A percentile compares a stretch with the other conserved stretches of the same genome.
These are phyloP conservation scores for Kryptopterus vitreolus DNA, from an alignment of 2,797 vertebrate species.

Conservation along the genomic window DNA sequence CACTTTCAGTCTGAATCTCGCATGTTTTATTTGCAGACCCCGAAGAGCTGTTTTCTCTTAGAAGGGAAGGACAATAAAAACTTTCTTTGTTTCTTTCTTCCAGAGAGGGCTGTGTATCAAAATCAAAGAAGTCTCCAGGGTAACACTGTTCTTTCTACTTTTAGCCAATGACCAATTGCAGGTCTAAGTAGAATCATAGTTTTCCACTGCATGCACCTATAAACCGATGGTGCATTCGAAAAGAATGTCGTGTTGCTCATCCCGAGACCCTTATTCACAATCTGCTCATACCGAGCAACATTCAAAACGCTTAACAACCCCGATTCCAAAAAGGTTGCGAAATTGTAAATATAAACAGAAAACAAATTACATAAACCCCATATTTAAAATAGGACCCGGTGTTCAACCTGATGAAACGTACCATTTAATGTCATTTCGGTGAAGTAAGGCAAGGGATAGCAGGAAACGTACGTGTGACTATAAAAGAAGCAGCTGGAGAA, in stretches of 20 bases:
- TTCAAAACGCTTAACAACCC: too few relatives aligned
- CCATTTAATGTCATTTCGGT: too few relatives aligned
- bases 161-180: not conserved
- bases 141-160: constrained; percentile 4
- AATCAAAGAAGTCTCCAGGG: constrained; percentile 17
- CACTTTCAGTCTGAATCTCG: not conserved
- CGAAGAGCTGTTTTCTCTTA: not conserved
- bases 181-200: not conserved
- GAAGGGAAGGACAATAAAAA: constrained; percentile 15
- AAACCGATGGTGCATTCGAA: not conserved
- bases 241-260: not conserved
- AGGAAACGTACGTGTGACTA: too few relatives aligned
- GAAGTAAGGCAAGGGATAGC: too few relatives aligned
- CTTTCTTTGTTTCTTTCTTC: constrained; percentile 31
- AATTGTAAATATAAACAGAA: too few relatives aligned
- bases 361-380: too few relatives aligned
- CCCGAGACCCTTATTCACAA: not conserved
- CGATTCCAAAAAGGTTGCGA: too few relatives aligned
- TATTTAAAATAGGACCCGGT: too few relatives aligned
- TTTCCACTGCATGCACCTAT: not conserved
- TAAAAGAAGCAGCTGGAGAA: too few relatives aligned
- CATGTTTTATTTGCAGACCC: constrained; percentile 7
- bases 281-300: not conserved
- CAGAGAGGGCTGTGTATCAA: constrained; percentile 8
- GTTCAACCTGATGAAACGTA: too few relatives aligned